These are phyloP conservation scores for Lycophotia porphyrea DNA, from an alignment of 2,888 invertebrate species.

Conservation along the genomic window DNA sequence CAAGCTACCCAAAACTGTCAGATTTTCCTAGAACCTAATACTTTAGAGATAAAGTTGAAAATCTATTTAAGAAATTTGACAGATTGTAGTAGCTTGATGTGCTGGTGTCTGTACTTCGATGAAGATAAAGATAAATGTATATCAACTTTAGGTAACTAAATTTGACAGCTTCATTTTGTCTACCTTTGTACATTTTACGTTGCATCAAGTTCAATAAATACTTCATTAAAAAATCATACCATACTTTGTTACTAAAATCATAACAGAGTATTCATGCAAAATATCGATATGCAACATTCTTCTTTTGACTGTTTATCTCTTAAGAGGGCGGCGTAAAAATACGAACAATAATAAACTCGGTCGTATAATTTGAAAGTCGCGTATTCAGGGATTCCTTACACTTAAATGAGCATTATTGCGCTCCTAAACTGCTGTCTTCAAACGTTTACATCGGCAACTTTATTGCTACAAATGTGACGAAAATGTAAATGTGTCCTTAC, in stretches of 20 bases:
- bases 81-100: too few species aligned
- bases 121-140: too few species aligned
- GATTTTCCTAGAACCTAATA: too few species aligned
- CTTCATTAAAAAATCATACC: background rate
- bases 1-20: too few species aligned
- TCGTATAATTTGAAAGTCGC: constrained; percentile 75
- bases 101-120: too few species aligned
- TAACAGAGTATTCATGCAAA: background rate
- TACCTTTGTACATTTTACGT: background rate
- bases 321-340: constrained; percentile 46
- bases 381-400: constrained; percentile 74
- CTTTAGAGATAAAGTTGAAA: too few species aligned
- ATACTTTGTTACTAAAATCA: background rate
- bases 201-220: background rate
- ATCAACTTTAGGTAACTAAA: background rate
- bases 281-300: background rate
- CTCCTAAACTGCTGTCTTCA: constrained; percentile 78
- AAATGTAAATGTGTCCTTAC: constrained; percentile 80
- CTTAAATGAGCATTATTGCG: constrained; percentile 82
- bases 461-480: constrained; percentile 84
- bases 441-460: constrained; percentile 81
- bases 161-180: background rate
- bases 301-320: constrained; percentile 27
- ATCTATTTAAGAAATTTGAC: too few species aligned
- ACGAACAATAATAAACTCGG: constrained; percentile 66